Base-by-base conservation (phyloP, 2,797 vertebrate genomes). In the Rhinella marina region DNA sequence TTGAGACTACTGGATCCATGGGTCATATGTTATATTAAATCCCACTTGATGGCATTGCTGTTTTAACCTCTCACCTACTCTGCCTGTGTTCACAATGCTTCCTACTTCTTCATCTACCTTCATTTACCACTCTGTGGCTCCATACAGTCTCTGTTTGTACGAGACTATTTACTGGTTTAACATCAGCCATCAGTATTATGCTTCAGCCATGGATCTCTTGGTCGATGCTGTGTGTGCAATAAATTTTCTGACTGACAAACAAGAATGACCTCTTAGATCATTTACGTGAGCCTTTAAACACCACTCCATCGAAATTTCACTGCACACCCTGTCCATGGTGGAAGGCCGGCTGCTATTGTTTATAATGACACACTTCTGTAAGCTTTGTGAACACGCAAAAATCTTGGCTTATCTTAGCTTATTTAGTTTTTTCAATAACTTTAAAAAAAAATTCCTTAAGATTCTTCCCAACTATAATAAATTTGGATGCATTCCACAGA, bases 1-100 rank as follows among this genome's bases (percentile, higher is more conserved):
- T 25, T 79, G 13, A 79, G 27, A 80, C 56, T 80, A 14, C 17
- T 80, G 11, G 32, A 32, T 21, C 29, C 19, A 61, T 9, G 41
- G 78, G 29, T 32, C 57, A 80, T 21, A 25, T 79, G n/a, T 41
- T 81, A 81, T 61, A 61, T 16, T 81, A 64, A 48, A 81, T 81
- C 32, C 79, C 52, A 16, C 29, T 81, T 81, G 79, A 81, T 81
- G 79, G 19, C 59, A 62, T 12, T 48, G 59, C 29, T 62, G 57
- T 23, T 64, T 23, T 81, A 62, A 81, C 61, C 72, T 75, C 78
- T 80, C 56, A 80, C n/a, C 76, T 48, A 21, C 52, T 61, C 54
- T 57, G 13, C 29, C 57, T 81, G 29, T 59, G 8, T 17, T 27
- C 54, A 56, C 78, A n/a, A 23, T 62, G 21, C 5, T 19, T 80